A percentile compares a stretch with the other conserved stretches of the same genome.
Evolutionary conservation across 2,113 vertebrate species (phyloP).

Genomic region (Pachycephala philippinensis): DNA sequence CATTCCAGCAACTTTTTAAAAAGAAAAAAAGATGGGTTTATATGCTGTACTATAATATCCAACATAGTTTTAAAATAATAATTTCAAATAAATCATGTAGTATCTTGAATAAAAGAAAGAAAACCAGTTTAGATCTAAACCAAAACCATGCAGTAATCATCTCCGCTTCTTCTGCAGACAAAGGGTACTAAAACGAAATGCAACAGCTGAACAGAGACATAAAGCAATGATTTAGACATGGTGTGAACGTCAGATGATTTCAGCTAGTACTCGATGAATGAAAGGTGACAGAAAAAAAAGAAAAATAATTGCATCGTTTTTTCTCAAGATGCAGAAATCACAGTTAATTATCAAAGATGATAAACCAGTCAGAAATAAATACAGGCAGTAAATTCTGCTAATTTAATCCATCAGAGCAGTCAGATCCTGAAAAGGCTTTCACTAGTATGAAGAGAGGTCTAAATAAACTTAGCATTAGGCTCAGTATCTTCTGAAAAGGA

Average conservation of each 20-base stretch:
- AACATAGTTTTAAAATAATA: neutral
- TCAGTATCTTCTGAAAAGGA: neutral
- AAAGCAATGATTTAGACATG: neutral
- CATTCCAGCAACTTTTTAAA: constrained; percentile 82
- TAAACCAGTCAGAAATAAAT: neutral
- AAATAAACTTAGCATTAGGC: neutral
- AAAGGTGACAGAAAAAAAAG: neutral
- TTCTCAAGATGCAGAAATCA: neutral
- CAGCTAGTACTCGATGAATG: neutral
- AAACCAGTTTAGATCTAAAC: neutral
- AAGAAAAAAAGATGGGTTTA: neutral
- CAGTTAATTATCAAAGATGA: neutral
- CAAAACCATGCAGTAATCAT: neutral
- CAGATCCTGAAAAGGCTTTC: neutral
- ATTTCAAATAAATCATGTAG: neutral
- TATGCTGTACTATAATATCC: neutral
- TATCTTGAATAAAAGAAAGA: neutral
- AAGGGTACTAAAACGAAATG: neutral
- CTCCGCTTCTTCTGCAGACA: neutral
- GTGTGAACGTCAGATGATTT: neutral
- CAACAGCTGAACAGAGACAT: neutral
- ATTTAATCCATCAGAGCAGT: neutral
- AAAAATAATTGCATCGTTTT: neutral
- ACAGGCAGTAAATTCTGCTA: neutral
- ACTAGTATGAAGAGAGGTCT: neutral